Evolutionary conservation across 2,888 invertebrate species (phyloP).

Genomic region (Dendrolimus pini): DNA sequence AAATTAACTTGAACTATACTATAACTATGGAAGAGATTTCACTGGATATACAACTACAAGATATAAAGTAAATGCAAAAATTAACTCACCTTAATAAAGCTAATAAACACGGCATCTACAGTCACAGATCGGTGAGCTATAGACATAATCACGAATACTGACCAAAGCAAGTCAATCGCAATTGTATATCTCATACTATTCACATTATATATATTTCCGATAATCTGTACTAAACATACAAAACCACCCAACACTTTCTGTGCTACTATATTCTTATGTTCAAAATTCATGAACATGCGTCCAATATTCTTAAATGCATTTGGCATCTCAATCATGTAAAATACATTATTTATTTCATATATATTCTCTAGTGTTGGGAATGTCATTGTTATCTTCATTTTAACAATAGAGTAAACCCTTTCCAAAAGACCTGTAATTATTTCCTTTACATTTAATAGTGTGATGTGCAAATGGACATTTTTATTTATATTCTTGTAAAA

Average conservation of each 20-base stretch:
- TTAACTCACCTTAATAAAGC: conserved; percentile 52
- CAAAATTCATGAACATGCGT: conserved; percentile 22
- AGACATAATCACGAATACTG: conserved; percentile 46
- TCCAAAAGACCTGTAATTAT: conserved; percentile 45
- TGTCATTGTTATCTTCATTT: conserved; percentile 58
- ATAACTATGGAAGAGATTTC: too few relatives aligned
- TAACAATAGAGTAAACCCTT: conserved; percentile 51
- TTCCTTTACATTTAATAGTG: conserved; percentile 46
- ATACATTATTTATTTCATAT: conserved; percentile 37
- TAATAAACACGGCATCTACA: conserved; percentile 37
- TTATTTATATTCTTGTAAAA: conserved; percentile 41
- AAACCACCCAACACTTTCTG: conserved; percentile 54
- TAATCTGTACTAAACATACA: conserved; percentile 56
- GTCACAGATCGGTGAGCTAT: conserved; percentile 34
- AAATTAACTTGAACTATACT: too few relatives aligned
- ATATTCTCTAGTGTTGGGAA: conserved; percentile 57
- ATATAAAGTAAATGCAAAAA: too few relatives aligned
- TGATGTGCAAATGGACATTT: conserved; percentile 46
- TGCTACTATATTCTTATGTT: conserved; percentile 36
- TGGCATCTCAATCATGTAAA: conserved; percentile 33
- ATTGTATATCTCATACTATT: conserved; percentile 51
- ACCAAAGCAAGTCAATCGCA: conserved; percentile 56
- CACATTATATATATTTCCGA: conserved; percentile 54
- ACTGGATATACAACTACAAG: too few relatives aligned
- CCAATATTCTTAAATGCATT: conserved; percentile 29